Evolutionary conservation across 2,888 invertebrate genomes (phyloP).

Genomic region (Scaptomyza cyrtandrae): DNA sequence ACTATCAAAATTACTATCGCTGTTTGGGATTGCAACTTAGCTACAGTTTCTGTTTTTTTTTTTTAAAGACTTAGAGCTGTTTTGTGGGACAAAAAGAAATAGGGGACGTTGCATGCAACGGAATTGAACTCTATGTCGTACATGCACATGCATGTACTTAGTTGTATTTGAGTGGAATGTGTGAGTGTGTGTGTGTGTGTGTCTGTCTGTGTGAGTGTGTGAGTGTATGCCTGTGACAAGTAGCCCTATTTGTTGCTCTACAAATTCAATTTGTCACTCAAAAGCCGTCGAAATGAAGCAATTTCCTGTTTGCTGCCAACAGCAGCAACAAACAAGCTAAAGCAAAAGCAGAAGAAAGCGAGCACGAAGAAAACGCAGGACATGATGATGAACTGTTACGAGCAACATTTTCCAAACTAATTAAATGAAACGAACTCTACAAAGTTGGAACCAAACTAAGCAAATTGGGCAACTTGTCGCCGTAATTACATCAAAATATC

Average conservation of each 20-base stretch:
- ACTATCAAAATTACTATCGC: neutral
- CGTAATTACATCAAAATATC: constrained; percentile 75
- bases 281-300: constrained; percentile 73
- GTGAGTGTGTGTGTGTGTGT: neutral
- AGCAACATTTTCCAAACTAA: constrained; percentile 72
- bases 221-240: constrained; percentile 52
- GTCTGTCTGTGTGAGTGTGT: too few relatives aligned
- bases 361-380: constrained; percentile 6
- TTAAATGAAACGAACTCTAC: constrained; percentile 70
- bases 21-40: neutral
- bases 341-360: neutral
- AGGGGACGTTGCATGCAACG: constrained; percentile 1
- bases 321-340: constrained; percentile 28
- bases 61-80: neutral
- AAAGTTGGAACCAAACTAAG: constrained; percentile 63
- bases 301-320: constrained; percentile 61
- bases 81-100: constrained; percentile 2
- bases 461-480: constrained; percentile 76
- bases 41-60: neutral
- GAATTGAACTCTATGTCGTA: constrained; percentile 14
- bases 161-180: constrained; percentile 19
- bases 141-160: constrained; percentile 23
- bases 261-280: constrained; percentile 75
- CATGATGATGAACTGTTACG: constrained; percentile 30
- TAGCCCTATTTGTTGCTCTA: constrained; percentile 69